Conservation (phyloP, 2,888 invertebrate species). For the Phyto melanocephala region DNA sequence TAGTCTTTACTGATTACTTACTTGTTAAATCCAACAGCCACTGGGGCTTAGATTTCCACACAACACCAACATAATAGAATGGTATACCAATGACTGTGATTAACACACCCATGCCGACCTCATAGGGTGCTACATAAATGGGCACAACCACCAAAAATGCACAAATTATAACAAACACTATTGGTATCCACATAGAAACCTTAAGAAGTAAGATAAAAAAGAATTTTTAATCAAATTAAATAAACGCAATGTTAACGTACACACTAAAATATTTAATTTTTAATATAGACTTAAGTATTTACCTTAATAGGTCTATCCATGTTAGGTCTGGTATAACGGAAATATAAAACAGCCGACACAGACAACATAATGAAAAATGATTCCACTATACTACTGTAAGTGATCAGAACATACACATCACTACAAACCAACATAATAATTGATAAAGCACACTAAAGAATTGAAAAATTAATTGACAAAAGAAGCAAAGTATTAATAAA, state of each 20-base stretch:
- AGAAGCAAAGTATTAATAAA: slow-evolving; percentile 4
- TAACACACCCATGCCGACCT: slow-evolving; percentile 87
- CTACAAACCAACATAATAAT: slow-evolving; percentile 90
- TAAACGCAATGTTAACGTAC: too few species aligned
- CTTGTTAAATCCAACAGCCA: slow-evolving; percentile 82
- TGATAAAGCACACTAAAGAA: slow-evolving; percentile 87
- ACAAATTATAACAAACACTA: slow-evolving; percentile 87
- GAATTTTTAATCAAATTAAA: slow-evolving; percentile 20
- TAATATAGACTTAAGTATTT: slow-evolving; percentile 64
- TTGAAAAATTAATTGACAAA: slow-evolving; percentile 39
- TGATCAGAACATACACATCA: slow-evolving; percentile 91
- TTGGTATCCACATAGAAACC: slow-evolving; percentile 87
- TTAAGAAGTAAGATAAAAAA: slow-evolving; percentile 73
- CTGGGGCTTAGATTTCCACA: slow-evolving; percentile 83
- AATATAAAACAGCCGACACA: slow-evolving; percentile 90
- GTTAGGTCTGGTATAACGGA: slow-evolving; percentile 88
- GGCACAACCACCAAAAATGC: slow-evolving; percentile 89
- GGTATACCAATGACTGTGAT: slow-evolving; percentile 92
- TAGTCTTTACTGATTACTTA: slow-evolving; percentile 77
- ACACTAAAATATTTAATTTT: too few species aligned
- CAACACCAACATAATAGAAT: slow-evolving; percentile 87
- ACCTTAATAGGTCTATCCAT: slow-evolving; percentile 92
- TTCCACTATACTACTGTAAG: slow-evolving; percentile 95
- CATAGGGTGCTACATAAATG: slow-evolving; percentile 87
- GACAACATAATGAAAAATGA: slow-evolving; percentile 94